Evolutionary conservation across 2,113 vertebrate genomes (phyloP).

Genomic region (Oryzias curvinotus): DNA sequence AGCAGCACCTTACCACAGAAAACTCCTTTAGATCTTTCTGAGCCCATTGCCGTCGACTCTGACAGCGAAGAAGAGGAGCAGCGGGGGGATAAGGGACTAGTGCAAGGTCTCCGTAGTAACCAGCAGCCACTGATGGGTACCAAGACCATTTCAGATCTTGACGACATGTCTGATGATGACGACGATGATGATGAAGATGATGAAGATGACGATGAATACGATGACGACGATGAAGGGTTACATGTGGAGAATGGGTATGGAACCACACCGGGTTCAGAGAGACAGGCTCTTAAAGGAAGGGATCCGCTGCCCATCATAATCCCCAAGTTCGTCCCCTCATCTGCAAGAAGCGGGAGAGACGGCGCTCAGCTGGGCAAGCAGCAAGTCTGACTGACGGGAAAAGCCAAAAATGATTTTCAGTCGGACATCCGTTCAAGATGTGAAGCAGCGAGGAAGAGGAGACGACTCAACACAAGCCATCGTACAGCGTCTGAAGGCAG

Average conservation of each 20-base stretch:
- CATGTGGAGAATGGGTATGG: constrained; percentile 82
- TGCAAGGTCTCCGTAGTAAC: constrained; percentile 55
- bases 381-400: constrained; percentile 58
- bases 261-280: constrained; percentile 72
- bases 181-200: constrained; percentile 78
- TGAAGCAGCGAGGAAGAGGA: constrained; percentile 1
- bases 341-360: constrained; percentile 57
- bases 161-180: constrained; percentile 59
- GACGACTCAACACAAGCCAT: constrained; percentile 66
- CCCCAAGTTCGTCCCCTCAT: constrained; percentile 74
- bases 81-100: constrained; percentile 48
- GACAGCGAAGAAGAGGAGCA: constrained; percentile 72
- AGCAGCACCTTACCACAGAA: constrained; percentile 62
- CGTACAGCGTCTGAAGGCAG: constrained; percentile 39
- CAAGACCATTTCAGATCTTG: constrained; percentile 42
- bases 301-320: constrained; percentile 77
- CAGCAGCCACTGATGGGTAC: constrained; percentile 56
- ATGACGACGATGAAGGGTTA: constrained; percentile 72
- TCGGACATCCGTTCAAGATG: constrained; percentile 24
- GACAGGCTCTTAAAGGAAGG: constrained; percentile 80
- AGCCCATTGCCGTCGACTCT: constrained; percentile 77
- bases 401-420: constrained; percentile 5
- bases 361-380: constrained; percentile 67
- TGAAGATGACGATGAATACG: constrained; percentile 83
- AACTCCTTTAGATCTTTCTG: constrained; percentile 61